Conservation (phyloP, 30 jellyfish, hydroid and myxozoan species). For the Aurelia aurita region DNA sequence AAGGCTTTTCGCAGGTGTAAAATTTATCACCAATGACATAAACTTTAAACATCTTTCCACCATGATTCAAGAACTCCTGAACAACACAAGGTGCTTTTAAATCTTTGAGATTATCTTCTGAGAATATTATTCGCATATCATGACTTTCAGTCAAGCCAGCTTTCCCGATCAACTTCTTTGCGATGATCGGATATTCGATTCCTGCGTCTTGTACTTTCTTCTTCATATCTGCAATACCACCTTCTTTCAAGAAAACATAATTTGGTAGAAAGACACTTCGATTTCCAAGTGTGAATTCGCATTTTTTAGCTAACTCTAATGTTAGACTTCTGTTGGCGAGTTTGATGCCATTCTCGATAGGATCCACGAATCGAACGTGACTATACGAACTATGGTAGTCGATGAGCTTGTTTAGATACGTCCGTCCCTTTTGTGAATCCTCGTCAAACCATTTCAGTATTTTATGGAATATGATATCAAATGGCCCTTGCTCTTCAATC, state of each 20-base stretch:
- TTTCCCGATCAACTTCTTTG: constrained; percentile 81
- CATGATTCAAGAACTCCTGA: constrained; percentile 96
- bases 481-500: constrained; percentile 96
- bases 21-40: constrained; percentile 85
- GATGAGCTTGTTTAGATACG: constrained; percentile 68
- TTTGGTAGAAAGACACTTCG: constrained; percentile 88
- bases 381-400: constrained; percentile 32
- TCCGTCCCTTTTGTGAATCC: constrained; percentile 70
- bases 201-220: constrained; percentile 54
- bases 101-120: constrained; percentile 74
- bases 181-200: constrained; percentile 72
- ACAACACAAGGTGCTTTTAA: constrained; percentile 86
- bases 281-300: constrained; percentile 83
- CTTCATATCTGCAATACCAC: constrained; percentile 10
- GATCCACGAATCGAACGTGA: constrained; percentile 73
- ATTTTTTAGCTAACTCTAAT: constrained; percentile 70
- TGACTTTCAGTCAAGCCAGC: constrained; percentile 88
- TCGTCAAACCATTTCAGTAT: constrained; percentile 85
- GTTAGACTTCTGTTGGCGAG: constrained; percentile 86
- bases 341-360: constrained; percentile 78
- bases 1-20: constrained; percentile 94
- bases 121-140: constrained; percentile 86
- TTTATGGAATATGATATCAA: constrained; percentile 92
- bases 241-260: constrained; percentile 55
- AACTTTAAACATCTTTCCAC: constrained; percentile 91